Evolutionary conservation across 2,797 vertebrate genomes (phyloP), one percentile per base, ranked within the genome.

Genomic region (Menidia menidia): DNA sequence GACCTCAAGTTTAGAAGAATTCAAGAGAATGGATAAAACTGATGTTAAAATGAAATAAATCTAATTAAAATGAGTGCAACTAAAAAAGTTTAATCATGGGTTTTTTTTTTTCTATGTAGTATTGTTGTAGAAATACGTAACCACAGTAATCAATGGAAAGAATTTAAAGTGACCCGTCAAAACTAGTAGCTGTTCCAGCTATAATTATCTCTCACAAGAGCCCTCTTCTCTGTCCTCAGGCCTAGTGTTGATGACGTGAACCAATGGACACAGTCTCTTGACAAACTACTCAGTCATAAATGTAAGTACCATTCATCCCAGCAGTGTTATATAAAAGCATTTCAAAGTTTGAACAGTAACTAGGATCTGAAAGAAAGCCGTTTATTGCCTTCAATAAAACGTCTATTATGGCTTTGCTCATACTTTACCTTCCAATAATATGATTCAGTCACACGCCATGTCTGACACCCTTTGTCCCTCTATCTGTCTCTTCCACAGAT

Each of bases 231-330:
- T 73, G 9, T 65, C 73, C 52, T 76, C 83, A 95, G 94, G 78
- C 91, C 90, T 6, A 92, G 77, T 3, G 50, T 53, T 53, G 92
- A 93, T 81, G 94, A 95, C 42, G 81, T 93, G 31, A 87, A 69
- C 30, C 90, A 91, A 18, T 94, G 93, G 94, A 85, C 90, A 39
- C 83, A 93, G 79, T 95, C 94, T 6, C 69, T 95, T 58, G 93
- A 94, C 80, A 89, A 89, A 64, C 85, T 95, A 3, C 88, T 95
- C 39, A 60, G 73, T 77, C 87, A 93, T 87, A 92, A 91, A 92
- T 92, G 94, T 95, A 73, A 93, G 88, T 77, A 57, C 66, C 60
- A 65, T 32, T 82, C 60, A 45, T 43, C 25, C 1, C 2, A 14
- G 18, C 75, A 30, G 3, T 12, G 63, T 80, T 75, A 43, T 57